Conservation (phyloP, 2,113 vertebrate genomes). For the Clupea harengus region DNA sequence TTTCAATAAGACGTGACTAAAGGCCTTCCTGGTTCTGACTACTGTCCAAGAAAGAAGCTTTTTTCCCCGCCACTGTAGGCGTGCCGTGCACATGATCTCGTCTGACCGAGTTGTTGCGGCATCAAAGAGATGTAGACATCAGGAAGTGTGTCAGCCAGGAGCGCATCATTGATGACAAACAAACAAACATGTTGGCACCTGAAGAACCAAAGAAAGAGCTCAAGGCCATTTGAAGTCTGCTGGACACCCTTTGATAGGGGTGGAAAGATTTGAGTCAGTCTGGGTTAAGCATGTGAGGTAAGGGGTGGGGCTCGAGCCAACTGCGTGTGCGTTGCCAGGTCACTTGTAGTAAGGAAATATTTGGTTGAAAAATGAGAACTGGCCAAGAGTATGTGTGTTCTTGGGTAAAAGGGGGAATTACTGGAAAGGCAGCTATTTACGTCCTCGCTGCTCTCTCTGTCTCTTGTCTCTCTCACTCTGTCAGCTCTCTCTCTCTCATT, state of each 20-base stretch:
- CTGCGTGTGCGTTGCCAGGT: background rate
- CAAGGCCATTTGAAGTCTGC: background rate
- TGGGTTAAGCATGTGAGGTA: background rate
- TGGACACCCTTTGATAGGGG: background rate
- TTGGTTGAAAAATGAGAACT: background rate
- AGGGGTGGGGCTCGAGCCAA: background rate
- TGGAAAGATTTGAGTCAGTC: background rate
- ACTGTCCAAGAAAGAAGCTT: background rate
- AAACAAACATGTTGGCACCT: background rate
- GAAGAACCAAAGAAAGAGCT: background rate
- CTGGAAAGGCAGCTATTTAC: background rate
- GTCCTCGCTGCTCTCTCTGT: background rate
- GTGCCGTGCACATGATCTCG: background rate
- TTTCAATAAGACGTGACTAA: background rate
- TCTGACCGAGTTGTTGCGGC: background rate
- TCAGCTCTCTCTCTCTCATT: background rate
- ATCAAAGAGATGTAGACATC: background rate
- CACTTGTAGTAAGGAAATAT: background rate
- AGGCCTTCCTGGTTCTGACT: background rate
- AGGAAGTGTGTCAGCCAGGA: background rate
- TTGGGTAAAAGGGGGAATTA: background rate
- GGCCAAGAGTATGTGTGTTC: background rate
- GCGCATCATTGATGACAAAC: background rate
- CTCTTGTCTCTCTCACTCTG: background rate
- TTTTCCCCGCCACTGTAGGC: background rate